Base-by-base conservation (phyloP, 2,797 vertebrate genomes). In the Syngnathus acus region DNA sequence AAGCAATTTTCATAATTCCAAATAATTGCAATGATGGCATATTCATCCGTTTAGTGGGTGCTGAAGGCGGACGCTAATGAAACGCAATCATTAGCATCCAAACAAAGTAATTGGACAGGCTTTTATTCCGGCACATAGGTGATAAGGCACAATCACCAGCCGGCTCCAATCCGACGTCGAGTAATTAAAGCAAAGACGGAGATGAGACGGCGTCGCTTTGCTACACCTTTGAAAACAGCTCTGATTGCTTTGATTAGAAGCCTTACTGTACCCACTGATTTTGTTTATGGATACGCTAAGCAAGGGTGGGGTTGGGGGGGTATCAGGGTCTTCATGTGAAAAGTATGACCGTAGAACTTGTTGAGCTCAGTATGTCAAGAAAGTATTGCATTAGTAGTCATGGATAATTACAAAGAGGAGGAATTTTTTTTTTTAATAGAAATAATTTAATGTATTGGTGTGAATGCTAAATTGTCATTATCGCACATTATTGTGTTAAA, bases 11-110 rank as follows among this genome's bases (percentile, higher is more conserved):
- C 95, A 96, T 98, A 97, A 97, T 97, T 97, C 94, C 95, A 50
- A 94, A 97, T 97, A 91, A 93, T 97, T 97, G 95, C 95, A 98
- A 98, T 98, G 96, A 97, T 92, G 90, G 93, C 96, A 97, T 95
- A 98, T 98, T 98, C 95, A 97, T 97, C 93, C 94, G 94, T 97
- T 97, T 96, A 90, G 85, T 90, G 94, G 94, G 94, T 92, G 94
- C 95, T 95, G 92, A 97, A 95, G 95, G 94, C 91, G 94, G 92
- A 94, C 91, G 95, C 95, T 97, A 97, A 98, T 98, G 95, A 98
- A 98, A 96, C 94, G 94, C 94, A 96, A 97, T 98, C 95, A 97
- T 98, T 98, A 96, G 95, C 95, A 98, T 96, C 95, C 95, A 98
- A 98, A 97, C 96, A 98, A 97, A 96, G 94, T 98, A 98, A 98